Base-by-base conservation (phyloP, 2,888 invertebrate genomes). In the Heliconius hortense region DNA sequence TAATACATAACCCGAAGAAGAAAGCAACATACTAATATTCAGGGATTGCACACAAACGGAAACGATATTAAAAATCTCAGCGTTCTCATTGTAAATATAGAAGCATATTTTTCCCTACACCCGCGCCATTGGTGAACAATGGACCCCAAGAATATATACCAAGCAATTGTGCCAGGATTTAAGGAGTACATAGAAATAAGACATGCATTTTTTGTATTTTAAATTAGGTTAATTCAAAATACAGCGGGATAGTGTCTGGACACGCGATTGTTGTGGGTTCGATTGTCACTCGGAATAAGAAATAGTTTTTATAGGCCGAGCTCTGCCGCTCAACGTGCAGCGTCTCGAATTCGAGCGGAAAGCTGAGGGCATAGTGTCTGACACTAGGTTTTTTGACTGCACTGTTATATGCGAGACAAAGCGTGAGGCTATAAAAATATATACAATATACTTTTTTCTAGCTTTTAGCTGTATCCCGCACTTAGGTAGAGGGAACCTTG, bases 111-210 rank as follows among this genome's bases (percentile, higher is more conserved):
- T 70, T 56, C 70, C 13, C 63, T 56, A 64, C 63, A 70, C 24
- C 28, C 35, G 39, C 64, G 74, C 70, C 56, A 74, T 71, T 48
- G 53, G 67, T 35, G 74, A 71, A 71, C 74, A 77, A 71, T 69
- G 53, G 60, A 81, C 80, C 83, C 81, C 82, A 87, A 89, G 89
- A 90, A 89, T 90, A 88, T 89, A 88, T 88, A 87, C 87, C 87
- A 77, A 82, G 80, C 87, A 85, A 90, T 90, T 90, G 90, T 90
- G 85, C 81, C 81, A 82, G 84, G 84, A 86, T 87, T 86, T 85
- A 79, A 81, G 80, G 86, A 88, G 87, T 86, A 87, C 84, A 88
- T 85, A 84, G 26, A 69, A n/a, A 62, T 21, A 28, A 26, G 13
- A 21, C 53, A 35, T 66, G 35, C 35, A 69, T 43, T 31, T 62